Evolutionary conservation across 2,113 vertebrate genomes (phyloP).

Genomic region (Triplophysa tibetana): DNA sequence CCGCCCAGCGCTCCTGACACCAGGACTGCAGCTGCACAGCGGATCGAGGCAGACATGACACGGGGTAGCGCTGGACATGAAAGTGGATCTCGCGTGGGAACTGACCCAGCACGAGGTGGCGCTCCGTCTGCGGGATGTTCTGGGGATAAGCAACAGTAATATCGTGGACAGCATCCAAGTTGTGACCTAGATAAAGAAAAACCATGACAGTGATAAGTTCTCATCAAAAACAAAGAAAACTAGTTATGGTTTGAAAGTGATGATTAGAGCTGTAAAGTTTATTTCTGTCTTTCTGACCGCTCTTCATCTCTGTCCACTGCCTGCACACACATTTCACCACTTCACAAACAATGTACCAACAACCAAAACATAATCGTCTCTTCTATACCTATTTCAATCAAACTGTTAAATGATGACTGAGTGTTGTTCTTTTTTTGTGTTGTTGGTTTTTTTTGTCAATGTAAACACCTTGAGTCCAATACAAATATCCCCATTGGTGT

Average conservation of each 20-base stretch:
- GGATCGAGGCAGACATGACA: constrained; percentile 75
- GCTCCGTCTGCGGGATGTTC: constrained; percentile 94
- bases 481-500: no score
- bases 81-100: constrained; percentile 97
- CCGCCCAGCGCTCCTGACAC: constrained; percentile 90
- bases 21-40: constrained; percentile 83
- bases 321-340: no score
- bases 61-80: constrained; percentile 83
- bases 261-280: background rate
- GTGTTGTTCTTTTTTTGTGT: no score
- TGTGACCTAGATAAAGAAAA: constrained; percentile 75
- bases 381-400: no score
- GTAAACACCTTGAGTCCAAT: no score
- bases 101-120: constrained; percentile 84
- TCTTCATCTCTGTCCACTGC: no score
- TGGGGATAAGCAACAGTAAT: constrained; percentile 95
- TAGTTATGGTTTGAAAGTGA: background rate
- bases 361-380: no score
- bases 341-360: no score
- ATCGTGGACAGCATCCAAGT: constrained; percentile 93
- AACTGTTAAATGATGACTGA: no score
- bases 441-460: no score
- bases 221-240: background rate
- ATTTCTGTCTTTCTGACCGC: background rate
- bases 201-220: background rate